These are phyloP conservation scores for Orchesellides sinensis DNA, from an alignment of 2,888 invertebrate genomes.

Conservation along the genomic window DNA sequence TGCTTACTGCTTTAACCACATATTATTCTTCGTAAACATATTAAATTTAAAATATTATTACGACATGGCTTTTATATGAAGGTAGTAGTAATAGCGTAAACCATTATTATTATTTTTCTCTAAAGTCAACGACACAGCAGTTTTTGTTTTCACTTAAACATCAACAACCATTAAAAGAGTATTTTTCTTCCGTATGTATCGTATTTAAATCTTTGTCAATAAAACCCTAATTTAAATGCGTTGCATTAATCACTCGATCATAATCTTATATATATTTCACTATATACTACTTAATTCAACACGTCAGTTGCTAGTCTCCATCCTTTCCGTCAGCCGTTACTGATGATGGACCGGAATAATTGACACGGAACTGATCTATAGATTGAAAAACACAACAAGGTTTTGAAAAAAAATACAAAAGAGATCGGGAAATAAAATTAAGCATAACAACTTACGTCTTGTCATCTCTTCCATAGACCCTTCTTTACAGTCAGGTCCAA, in stretches of 20 bases:
- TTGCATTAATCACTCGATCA: conserved; percentile 30
- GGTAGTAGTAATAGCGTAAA: neutral
- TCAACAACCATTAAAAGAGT: conserved; percentile 53
- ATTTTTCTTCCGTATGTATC: conserved; percentile 16
- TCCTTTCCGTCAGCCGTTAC: conserved; percentile 66
- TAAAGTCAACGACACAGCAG: conserved; percentile 6
- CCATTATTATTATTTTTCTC: neutral
- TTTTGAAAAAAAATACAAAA: neutral
- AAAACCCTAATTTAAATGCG: conserved; percentile 29
- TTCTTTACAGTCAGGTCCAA: conserved; percentile 91
- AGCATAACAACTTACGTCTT: conserved; percentile 75
- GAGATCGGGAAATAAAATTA: neutral
- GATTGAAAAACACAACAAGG: neutral
- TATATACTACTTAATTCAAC: conserved; percentile 21
- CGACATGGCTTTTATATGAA: conserved; percentile 33
- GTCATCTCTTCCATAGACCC: conserved; percentile 96
- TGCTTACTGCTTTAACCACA: conserved; percentile 32
- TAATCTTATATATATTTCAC: too few species aligned
- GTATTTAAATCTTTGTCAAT: conserved; percentile 29
- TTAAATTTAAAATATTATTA: neutral
- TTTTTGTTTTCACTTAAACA: conserved; percentile 22
- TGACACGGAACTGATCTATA: conserved; percentile 66
- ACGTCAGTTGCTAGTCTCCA: conserved; percentile 47
- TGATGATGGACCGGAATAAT: conserved; percentile 66
- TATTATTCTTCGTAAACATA: conserved; percentile 39